Base-by-base conservation (phyloP, 2,113 vertebrate species). In the Pseudopipra pipra region DNA sequence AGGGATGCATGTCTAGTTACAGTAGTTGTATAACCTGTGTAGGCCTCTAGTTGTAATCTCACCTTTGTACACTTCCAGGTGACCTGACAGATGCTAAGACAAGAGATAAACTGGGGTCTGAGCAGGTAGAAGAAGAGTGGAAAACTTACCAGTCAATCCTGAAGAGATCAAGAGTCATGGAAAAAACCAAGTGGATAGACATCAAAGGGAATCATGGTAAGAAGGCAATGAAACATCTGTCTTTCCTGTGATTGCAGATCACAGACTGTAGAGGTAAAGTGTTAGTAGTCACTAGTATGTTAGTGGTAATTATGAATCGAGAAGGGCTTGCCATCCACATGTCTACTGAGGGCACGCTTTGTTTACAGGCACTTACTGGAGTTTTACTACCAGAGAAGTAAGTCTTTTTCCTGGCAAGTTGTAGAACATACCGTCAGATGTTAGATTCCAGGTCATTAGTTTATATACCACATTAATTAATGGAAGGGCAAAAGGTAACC, bases 201-300 rank as follows among this genome's bases (percentile, higher is more conserved):
- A 98, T 99, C 93, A 99, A 98, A 54, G 99, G 99, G 94, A 99
- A 99, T 97, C 99, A 99, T 77, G 99, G 99, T 99, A 97, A 98
- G 97, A 92, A 22, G 28, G 47, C 75, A 92, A 58, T 52, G 3
- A 85, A 90, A 51, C 22, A 20, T 43, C n/a, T 87, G 44, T 67
- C 21, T 83, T 67, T 59, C 18, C 25, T 78, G 28, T 75, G 35
- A 72, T 78, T 81, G 47, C 52, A 89, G 54, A 93, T 49, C 18
- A 77, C 30, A 54, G 70, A 86, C 52, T 86, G n/a, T 5, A 71
- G 28, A 63, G 28, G 39, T 83, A 30, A 86, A 84, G 27, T 41
- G 12, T 41, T 85, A 33, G 58, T 73, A 75, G 41, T 95, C 59
- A 23, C 37, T 41, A 49, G 23, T 35, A 6, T 30, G 3, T 67